Evolutionary conservation across 1,140 invertebrate species (phyloP).

Genomic region (Hyles vespertilio): DNA sequence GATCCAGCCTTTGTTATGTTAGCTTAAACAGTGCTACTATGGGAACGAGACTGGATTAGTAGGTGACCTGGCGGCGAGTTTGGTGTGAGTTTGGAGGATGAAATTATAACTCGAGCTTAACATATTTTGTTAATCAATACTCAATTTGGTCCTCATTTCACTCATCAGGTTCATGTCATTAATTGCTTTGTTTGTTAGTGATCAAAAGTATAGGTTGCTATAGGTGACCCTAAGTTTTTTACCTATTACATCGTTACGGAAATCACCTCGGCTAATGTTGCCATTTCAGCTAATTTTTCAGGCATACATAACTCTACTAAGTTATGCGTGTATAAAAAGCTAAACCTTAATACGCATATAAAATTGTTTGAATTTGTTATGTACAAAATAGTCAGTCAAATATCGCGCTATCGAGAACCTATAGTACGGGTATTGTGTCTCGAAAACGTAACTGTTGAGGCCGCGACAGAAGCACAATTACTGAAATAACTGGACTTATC

Average conservation of each 20-base stretch:
- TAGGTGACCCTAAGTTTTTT: too few species aligned
- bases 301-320: too few species aligned
- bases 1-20: conserved; percentile 37
- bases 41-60: conserved; percentile 3
- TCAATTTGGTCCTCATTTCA: too few species aligned
- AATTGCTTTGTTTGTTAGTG: too few species aligned
- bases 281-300: too few species aligned
- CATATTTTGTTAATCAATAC: too few species aligned
- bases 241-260: too few species aligned
- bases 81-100: background rate
- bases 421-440: conserved; percentile 10
- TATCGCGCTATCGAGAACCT: conserved; percentile 3
- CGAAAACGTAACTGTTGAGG: conserved; percentile 19
- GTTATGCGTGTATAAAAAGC: too few species aligned
- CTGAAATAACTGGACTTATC: conserved; percentile 24
- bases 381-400: background rate
- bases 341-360: too few species aligned
- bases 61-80: background rate
- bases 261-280: too few species aligned
- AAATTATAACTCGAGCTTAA: background rate
- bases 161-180: too few species aligned
- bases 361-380: conserved; percentile 3
- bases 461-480: conserved; percentile 29
- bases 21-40: conserved; percentile 23
- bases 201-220: too few species aligned